phyloP scores from a whole-genome alignment of 2,888 invertebrate species.

The Notodonta dromedarius region DNA sequence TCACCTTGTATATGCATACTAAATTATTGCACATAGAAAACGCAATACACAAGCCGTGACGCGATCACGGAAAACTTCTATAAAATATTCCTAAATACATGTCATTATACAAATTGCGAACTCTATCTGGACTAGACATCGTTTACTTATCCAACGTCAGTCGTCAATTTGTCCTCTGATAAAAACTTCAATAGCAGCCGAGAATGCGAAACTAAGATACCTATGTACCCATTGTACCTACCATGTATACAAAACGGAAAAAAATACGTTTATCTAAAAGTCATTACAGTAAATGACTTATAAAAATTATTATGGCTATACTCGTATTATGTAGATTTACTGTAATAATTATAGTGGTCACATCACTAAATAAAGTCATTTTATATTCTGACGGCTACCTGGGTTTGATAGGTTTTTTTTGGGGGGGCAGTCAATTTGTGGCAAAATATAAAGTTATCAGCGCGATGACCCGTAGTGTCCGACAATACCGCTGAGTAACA shows the following conservation, averaged over 20 bases:
- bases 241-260: conserved; percentile 11
- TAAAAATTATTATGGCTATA: not conserved
- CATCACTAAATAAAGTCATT: conserved; percentile 13
- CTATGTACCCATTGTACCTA: conserved; percentile 23
- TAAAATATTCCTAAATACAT: conserved; percentile 19
- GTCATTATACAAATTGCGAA: conserved; percentile 31
- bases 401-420: not conserved
- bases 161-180: conserved; percentile 21
- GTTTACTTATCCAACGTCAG: conserved; percentile 19
- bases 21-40: too few relatives aligned
- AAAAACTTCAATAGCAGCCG: conserved; percentile 34
- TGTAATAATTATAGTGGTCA: conserved; percentile 25
- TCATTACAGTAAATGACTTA: conserved; percentile 28
- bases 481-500: too few relatives aligned
- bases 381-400: not conserved
- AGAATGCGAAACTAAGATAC: conserved; percentile 24
- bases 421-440: not conserved
- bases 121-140: conserved; percentile 35
- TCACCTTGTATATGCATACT: too few relatives aligned
- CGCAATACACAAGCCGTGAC: too few relatives aligned
- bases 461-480: too few relatives aligned
- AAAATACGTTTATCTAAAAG: conserved; percentile 37
- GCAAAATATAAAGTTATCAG: too few relatives aligned
- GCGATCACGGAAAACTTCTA: conserved; percentile 8
- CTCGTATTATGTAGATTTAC: conserved; percentile 8